Evolutionary conservation across 2,888 invertebrate species (phyloP).

Genomic region (Zonitis immaculata): DNA sequence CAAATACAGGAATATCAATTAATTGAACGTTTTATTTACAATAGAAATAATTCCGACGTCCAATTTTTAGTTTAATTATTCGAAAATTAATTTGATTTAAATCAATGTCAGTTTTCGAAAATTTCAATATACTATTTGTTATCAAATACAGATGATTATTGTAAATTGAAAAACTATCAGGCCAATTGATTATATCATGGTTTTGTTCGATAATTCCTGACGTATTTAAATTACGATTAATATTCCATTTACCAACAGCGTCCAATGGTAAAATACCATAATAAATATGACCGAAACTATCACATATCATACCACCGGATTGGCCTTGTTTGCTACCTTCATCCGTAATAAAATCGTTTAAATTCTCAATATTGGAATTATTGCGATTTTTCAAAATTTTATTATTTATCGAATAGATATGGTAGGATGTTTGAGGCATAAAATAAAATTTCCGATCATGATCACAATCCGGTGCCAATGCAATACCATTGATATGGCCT

Average conservation of each 20-base stretch:
- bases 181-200: constrained; percentile 62
- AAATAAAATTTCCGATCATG: constrained; percentile 54
- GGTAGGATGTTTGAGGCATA: constrained; percentile 60
- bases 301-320: constrained; percentile 68
- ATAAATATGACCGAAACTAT: constrained; percentile 59
- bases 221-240: constrained; percentile 39
- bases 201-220: constrained; percentile 57
- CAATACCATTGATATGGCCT: constrained; percentile 61
- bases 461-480: constrained; percentile 43
- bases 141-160: constrained; percentile 60
- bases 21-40: constrained; percentile 3
- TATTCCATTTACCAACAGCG: constrained; percentile 66
- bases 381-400: constrained; percentile 53
- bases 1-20: background rate
- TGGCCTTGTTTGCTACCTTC: constrained; percentile 60
- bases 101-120: constrained; percentile 6
- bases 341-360: constrained; percentile 50
- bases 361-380: constrained; percentile 37
- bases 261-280: constrained; percentile 63
- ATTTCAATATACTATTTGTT: constrained; percentile 49
- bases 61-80: constrained; percentile 4
- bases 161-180: constrained; percentile 63
- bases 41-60: constrained; percentile 9
- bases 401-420: constrained; percentile 58
- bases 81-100: constrained; percentile 9